Evolutionary conservation across 2,888 invertebrate genomes (phyloP), one percentile per base, ranked within the genome.

Genomic region (Plutella xylostella): DNA sequence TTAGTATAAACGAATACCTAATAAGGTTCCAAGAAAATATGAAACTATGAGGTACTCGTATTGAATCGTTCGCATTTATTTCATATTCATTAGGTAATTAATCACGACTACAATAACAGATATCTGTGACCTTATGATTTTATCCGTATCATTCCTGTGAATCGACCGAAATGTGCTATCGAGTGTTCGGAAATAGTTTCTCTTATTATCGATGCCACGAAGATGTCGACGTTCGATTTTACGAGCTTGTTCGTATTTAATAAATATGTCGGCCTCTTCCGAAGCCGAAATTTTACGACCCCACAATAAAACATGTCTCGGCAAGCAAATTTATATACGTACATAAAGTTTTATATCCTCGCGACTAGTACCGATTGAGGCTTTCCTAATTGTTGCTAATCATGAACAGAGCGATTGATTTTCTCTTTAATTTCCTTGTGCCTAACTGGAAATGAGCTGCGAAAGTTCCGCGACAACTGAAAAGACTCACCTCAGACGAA

Each of bases 261-360:
- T 83, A 83, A 83, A 82, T 82, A 80, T 79, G 75, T 79, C 75
- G 78, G 79, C 75, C 68, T 77, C 73, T 79, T 69, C 79, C 77
- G 72, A 72, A 42, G 74, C 80, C 79, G 69, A 75, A 78, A 82
- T 78, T 83, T 83, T 80, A 83, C 79, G 80, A 77, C 57, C 56
- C 63, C 58, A 73, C 79, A 82, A 78, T 82, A 83, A 83, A 83
- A 80, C 80, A 82, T 82, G 83, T 82, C 82, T 76, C 82, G 82
- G 75, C 79, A 82, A 73, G 73, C 65, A 72, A 83, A 83, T 82
- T 82, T 83, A 82, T 82, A 80, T 71, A 76, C 76, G 77, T 75
- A 79, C 80, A 82, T 83, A 83, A 83, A 83, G 74, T 83, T 83
- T 83, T 80, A 82, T 82, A 76, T 68, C 77, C 69, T 66, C 65